Percentiles rank a stretch among this genome's conserved stretches.
Conservation (phyloP, 1,140 invertebrate genomes). For the Philotrypesis tridentata region DNA sequence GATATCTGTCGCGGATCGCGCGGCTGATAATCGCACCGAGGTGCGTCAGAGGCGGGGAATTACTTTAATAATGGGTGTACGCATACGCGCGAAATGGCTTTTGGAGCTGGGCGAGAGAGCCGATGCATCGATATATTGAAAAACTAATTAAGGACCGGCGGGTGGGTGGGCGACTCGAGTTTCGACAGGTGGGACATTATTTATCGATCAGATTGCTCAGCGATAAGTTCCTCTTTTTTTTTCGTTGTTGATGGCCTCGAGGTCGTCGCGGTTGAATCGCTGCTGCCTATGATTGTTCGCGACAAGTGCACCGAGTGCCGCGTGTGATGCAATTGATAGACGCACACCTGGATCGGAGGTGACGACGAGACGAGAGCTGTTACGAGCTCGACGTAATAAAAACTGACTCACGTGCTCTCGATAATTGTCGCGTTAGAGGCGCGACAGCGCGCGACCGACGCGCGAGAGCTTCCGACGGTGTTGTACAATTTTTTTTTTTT, state of each 20-base stretch:
- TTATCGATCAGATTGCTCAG: not conserved
- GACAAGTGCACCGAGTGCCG: no score
- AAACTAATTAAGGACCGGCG: not conserved
- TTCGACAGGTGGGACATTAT: not conserved
- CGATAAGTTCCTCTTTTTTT: no score
- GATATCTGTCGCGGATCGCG: not conserved
- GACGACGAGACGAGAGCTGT: not conserved
- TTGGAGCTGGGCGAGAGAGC: not conserved
- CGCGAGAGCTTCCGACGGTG: no score
- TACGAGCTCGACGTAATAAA: not conserved
- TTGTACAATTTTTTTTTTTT: no score
- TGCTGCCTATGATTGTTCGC: no score
- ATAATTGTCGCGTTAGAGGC: no score
- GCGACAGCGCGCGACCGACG: no score
- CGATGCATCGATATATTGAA: not conserved
- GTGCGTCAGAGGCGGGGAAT: conserved; percentile 21
- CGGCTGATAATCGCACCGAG: not conserved
- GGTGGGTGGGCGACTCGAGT: not conserved
- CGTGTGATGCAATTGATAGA: not conserved
- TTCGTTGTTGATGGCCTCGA: no score
- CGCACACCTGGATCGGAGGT: not conserved
- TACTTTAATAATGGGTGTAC: conserved; percentile 10
- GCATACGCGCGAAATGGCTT: not conserved
- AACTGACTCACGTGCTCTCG: not conserved
- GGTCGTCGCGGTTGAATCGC: no score